These are phyloP conservation scores for Dendroctonus ponderosae DNA, from an alignment of 1,140 invertebrate genomes.

Conservation along the genomic window DNA sequence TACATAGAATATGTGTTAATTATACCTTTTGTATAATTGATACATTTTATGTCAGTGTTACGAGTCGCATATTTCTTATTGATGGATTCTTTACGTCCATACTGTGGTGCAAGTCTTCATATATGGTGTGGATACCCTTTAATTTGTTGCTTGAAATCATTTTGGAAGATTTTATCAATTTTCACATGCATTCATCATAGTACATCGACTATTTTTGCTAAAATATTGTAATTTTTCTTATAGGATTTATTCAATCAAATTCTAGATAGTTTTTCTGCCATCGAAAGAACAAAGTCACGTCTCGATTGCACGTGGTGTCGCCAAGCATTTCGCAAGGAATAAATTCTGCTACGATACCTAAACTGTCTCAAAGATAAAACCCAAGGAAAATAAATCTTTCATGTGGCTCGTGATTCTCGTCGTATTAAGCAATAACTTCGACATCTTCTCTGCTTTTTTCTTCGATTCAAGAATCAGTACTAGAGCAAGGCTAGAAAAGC, in stretches of 20 bases:
- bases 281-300: slow-evolving; percentile 21
- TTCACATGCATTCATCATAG: too few species aligned
- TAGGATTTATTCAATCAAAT: too few species aligned
- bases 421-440: slow-evolving; percentile 18
- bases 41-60: too few species aligned
- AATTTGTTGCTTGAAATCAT: too few species aligned
- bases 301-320: slow-evolving; percentile 7
- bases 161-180: too few species aligned
- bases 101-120: too few species aligned
- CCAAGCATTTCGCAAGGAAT: slow-evolving; percentile 14
- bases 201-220: too few species aligned
- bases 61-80: too few species aligned
- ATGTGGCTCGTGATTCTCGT: slow-evolving; percentile 17
- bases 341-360: slow-evolving; percentile 24
- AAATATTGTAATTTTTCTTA: too few species aligned
- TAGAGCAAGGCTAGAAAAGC: slow-evolving; percentile 5
- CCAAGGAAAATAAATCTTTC: slow-evolving; percentile 23
- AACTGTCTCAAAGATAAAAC: slow-evolving; percentile 27
- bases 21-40: not conserved
- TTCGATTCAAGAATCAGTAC: slow-evolving; percentile 17
- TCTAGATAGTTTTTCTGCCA: not conserved
- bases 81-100: too few species aligned
- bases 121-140: too few species aligned
- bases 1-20: slow-evolving; percentile 33
- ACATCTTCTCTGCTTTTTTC: slow-evolving; percentile 9